These are phyloP conservation scores for Carcinoscorpius rotundicauda DNA, from an alignment of 1,140 invertebrate genomes.

Conservation along the genomic window DNA sequence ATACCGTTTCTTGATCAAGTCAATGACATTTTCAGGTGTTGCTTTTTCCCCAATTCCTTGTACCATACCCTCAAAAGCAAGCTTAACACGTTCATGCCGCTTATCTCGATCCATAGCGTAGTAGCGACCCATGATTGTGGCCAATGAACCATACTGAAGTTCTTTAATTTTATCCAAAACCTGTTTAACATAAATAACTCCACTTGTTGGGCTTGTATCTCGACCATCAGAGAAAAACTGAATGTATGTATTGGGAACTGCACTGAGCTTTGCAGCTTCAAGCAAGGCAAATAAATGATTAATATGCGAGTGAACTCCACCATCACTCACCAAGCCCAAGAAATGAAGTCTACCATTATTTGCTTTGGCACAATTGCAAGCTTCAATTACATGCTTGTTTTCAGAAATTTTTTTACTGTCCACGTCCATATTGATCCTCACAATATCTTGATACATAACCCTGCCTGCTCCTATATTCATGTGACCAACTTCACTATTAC, in stretches of 20 bases:
- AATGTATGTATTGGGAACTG: slow-evolving; percentile 35
- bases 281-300: slow-evolving; percentile 36
- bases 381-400: slow-evolving; percentile 30
- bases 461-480: slow-evolving; percentile 41
- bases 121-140: slow-evolving; percentile 38
- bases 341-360: slow-evolving; percentile 35
- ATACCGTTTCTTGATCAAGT: slow-evolving; percentile 24
- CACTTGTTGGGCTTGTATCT: slow-evolving; percentile 38
- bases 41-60: slow-evolving; percentile 32
- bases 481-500: slow-evolving; percentile 42
- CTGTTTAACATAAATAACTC: slow-evolving; percentile 24
- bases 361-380: slow-evolving; percentile 31
- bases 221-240: slow-evolving; percentile 40
- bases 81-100: slow-evolving; percentile 34
- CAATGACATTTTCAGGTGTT: slow-evolving; percentile 27
- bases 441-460: slow-evolving; percentile 41
- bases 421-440: slow-evolving; percentile 36
- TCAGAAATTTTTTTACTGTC: slow-evolving; percentile 30
- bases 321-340: slow-evolving; percentile 37
- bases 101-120: slow-evolving; percentile 44
- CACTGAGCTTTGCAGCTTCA: slow-evolving; percentile 31
- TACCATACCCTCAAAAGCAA: slow-evolving; percentile 39
- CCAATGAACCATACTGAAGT: slow-evolving; percentile 33
- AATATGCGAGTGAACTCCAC: slow-evolving; percentile 41
- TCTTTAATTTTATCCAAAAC: slow-evolving; percentile 21